Base-by-base conservation (phyloP, 2,797 vertebrate species). In the Podargus strigoides region DNA sequence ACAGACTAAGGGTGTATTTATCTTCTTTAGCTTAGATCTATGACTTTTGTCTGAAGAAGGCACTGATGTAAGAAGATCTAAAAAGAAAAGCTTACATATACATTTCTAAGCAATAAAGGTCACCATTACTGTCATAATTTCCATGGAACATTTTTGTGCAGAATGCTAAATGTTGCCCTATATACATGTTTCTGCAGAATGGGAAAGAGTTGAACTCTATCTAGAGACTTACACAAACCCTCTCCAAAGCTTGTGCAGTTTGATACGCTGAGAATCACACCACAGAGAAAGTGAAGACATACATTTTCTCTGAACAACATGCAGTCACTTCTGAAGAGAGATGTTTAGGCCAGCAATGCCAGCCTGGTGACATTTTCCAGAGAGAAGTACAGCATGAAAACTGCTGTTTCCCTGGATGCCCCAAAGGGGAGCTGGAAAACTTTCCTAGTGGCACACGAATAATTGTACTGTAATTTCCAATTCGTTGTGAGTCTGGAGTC, bases 341-440 rank as follows among this genome's bases (percentile, higher is more conserved):
- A 62, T 30, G n/a, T 92, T 89, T 22, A 74, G 85, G 87, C 68
- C 58, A 90, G 80, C 46, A 52, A 19, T 20, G 41, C 34, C 28
- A 60, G 58, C 86, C 66, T 90, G 63, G 56, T 76, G 88, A 73
- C 52, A 82, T 77, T 93, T 93, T 95, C 68, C 62, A 44, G 80
- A 90, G 2, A 9, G 39, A 52, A 91, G 37, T 46, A 52, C 26
- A 68, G 70, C 66, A 94, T 47, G 41, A 95, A 91, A 96, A 93
- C 56, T 85, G 75, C 50, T 36, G 36, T 85, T 52, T 79, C 47
- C 68, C 69, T 67, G 41, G 63, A 87, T 85, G 49, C 75, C 64
- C 69, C 37, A 14, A 27, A 23, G 42, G 53, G 64, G 36, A 95
- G n/a, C 63, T 75, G 69, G 62, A 76, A 92, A 84, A 88, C 79